These are phyloP conservation scores for Copidosoma floridanum DNA, from an alignment of 1,140 invertebrate species.

Conservation along the genomic window DNA sequence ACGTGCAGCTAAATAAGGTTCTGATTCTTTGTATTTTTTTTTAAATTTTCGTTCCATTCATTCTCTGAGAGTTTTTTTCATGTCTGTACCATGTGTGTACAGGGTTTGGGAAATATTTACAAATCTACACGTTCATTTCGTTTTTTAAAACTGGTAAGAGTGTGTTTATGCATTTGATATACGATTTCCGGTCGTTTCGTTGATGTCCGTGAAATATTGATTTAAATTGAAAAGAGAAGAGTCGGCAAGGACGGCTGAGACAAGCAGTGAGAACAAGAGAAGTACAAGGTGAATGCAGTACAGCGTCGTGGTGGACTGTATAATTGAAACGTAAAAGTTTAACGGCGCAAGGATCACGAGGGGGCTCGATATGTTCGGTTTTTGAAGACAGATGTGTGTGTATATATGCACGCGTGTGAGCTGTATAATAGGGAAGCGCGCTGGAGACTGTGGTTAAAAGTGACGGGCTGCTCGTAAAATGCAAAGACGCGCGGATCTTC, in stretches of 20 bases:
- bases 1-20: no score
- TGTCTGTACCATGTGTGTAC: background rate
- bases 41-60: background rate
- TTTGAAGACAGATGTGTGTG: slow-evolving; percentile 36
- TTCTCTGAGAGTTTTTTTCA: slow-evolving; percentile 12
- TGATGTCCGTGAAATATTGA: background rate
- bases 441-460: slow-evolving; percentile 34
- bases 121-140: slow-evolving; percentile 4
- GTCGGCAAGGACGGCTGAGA: slow-evolving; percentile 6
- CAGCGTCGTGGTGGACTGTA: no score
- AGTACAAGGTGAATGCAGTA: no score
- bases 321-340: slow-evolving; percentile 48
- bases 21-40: background rate
- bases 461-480: slow-evolving; percentile 38
- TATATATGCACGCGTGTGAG: no score
- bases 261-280: background rate
- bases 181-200: background rate
- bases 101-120: background rate
- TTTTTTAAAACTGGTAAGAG: background rate
- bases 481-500: background rate
- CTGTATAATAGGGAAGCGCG: no score
- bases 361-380: slow-evolving; percentile 25
- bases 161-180: background rate
- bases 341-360: slow-evolving; percentile 28
- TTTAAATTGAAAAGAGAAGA: background rate